Evolutionary conservation across 1,140 invertebrate genomes (phyloP), one percentile per base, ranked within the genome.

Genomic region (Caenorhabditis latens): DNA sequence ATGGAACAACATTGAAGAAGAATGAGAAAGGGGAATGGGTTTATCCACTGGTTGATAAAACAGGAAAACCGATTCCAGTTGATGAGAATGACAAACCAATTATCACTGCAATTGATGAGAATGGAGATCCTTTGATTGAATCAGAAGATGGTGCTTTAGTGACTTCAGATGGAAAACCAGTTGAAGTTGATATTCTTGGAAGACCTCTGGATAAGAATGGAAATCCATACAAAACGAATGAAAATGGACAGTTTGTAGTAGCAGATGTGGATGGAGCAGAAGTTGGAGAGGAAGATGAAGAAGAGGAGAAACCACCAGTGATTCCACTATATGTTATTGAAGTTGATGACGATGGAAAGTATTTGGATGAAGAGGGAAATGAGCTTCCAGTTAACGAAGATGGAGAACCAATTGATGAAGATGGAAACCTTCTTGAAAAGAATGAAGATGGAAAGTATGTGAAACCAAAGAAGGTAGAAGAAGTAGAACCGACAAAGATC

Each of bases 1-100:
- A 92, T 63, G 90, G 90, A 0, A 57, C 86, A 13, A 58, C 83
- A 46, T 82, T 91, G 42, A 65, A 83, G 53, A 84, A 88, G 48
- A 86, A 91, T 86, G 55, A 48, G 2, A 46, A 92, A n/a, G 91
- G 89, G 14, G 87, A 91, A 40, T 91, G 84, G 65, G 57, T 91
- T 7, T 91, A 92, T 87, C 91, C 90, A 85, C 24, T 85, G 16
- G 67, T 53, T 43, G 84, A 75, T 48, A 84, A 46, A 13, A 61
- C n/a, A 57, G 82, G 89, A 84, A 88, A 86, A 24, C 67, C 84
- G 21, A 19, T 89, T 63, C 88, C 88, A 16, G 83, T 85, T 43
- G 88, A 89, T 63, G 61, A 85, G 21, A 85, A 86, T 55, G 83
- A 88, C 21, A 84, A 83, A 42, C 87, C 89, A 50, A 84, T 89